Base-by-base conservation (phyloP, 2,113 vertebrate species). In the Sapayoa aenigma region DNA sequence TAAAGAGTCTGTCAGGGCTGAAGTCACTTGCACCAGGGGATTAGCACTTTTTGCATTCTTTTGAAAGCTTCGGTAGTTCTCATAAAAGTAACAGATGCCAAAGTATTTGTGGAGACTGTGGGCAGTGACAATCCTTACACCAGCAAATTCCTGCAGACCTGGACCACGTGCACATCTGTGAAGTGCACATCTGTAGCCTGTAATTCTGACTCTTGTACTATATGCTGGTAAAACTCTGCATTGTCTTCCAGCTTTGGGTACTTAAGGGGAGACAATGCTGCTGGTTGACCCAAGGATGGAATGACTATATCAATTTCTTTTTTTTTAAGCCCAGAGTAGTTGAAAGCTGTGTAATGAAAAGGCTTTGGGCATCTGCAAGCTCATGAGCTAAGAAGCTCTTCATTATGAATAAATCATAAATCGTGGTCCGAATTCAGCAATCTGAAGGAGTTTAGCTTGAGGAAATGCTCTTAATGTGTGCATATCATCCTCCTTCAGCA, bases 401-500 rank as follows among this genome's bases (percentile, higher is more conserved):
- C 42, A 22, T 53, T 75, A 86, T 52, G 22, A 90, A 97, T 88
- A 80, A 92, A 91, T 95, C 55, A 76, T 81, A 90, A 92, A 88
- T 50, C 1, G 2, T 60, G 44, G 62, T 96, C 68, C 5, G 2
- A 55, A 89, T 92, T 31, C 33, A 81, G 52, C 65, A 56, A 46
- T 72, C 35, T 74, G 66, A 83, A 88, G 62, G 37, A 90, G 37
- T 93, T 93, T 67, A 93, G 67, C 81, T 84, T 62, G 78, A 87
- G 74, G 78, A 84, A 68, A 44, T 67, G 63, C 77, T 93, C 93
- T 92, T 66, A 78, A 87, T 84, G 71, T 59, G 46, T 69, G 53
- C 4, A 1, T 52, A 49, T 90, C 55, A 76, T 88, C 60, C 42
- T 88, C 33, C 50, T 88, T 73, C 73, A 76, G 60, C 35, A 37